phyloP scores from a whole-genome alignment of 2,797 vertebrate species.

The Thunnus albacares region DNA sequence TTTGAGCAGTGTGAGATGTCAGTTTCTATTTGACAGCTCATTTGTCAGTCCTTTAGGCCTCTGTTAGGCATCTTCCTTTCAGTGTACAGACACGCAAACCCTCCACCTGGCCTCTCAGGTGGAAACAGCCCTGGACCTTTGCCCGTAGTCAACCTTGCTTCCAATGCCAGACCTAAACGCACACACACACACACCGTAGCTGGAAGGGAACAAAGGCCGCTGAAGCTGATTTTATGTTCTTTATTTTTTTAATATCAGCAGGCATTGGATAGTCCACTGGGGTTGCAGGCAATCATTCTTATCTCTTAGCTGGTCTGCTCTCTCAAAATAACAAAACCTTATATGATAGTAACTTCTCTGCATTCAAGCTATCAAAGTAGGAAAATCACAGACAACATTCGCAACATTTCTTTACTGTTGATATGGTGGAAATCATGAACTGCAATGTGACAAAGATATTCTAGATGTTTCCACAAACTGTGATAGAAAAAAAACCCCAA shows the following conservation, averaged over 20 bases:
- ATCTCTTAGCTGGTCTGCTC: conserved; percentile 10
- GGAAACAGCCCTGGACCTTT: conserved; percentile 74
- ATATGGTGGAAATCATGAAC: too few species aligned
- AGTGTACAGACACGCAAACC: conserved; percentile 51
- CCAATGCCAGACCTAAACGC: conserved; percentile 6
- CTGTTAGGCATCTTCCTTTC: conserved; percentile 68
- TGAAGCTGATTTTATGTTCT: conserved; percentile 17
- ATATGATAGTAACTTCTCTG: neutral
- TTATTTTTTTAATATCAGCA: conserved; percentile 19
- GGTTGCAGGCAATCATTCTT: conserved; percentile 21
- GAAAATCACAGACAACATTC: neutral
- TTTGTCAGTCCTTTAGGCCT: conserved; percentile 78
- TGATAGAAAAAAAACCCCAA: neutral
- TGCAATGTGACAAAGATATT: too few species aligned
- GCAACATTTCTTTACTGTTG: too few species aligned
- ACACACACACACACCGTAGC: conserved; percentile 2
- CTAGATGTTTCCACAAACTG: neutral
- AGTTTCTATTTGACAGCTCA: conserved; percentile 76
- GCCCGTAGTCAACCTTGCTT: conserved; percentile 45
- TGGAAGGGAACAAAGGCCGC: conserved; percentile 30
- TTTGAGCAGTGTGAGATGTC: conserved; percentile 71
- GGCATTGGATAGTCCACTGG: conserved; percentile 12
- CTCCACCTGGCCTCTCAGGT: conserved; percentile 71
- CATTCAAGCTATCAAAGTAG: neutral
- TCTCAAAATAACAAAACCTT: neutral